Base-by-base conservation (phyloP, 2,888 invertebrate genomes). In the Merodon equestris region DNA sequence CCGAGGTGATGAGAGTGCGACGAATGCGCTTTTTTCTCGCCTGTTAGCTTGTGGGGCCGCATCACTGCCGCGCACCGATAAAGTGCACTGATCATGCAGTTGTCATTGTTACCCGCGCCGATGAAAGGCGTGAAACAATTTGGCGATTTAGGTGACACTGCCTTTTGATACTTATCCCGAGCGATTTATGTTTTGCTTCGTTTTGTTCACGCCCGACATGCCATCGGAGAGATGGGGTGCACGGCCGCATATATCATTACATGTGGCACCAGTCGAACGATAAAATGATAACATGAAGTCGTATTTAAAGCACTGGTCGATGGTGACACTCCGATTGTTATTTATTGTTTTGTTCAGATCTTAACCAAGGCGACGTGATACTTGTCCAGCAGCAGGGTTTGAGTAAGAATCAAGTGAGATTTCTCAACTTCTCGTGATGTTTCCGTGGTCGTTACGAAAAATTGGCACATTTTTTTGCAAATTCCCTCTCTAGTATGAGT, bases 391-490 rank as follows among this genome's bases (percentile, higher is more conserved):
- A 64, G 10, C n/a, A 36, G 40, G 3, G 40, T 12, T 38, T 40
- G 53, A n/a, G 18, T n/a, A 44, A 60, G 66, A 2, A 42, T 1
- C 17, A 38, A 50, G 48, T 27, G 44, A 47, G 45, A 47, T 76
- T 71, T 71, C 76, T 27, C 60, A 71, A 71, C 34, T 71, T 71
- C 42, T 71, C 71, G 76, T 66, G 75, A 66, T 7, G 15, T 64
- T 48, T 38, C 10, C 58, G 38, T 50, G 38, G 17, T 42, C 47
- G 36, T 17, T 14, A 17, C 42, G 40, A 9, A 40, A 36, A 76
- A 67, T 61, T 77, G 72, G 60, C 66, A 51, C 61, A 72, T 57
- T 53, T 71, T n/a, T 77, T 77, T 18, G 53, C 73, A 47, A 72
- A 47, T 15, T 53, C 44, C 13, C 3, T 34, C 9, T 14, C 10